These are phyloP conservation scores for Stylophora pistillata DNA, from an alignment of 64 coral and sea anemone species.

Conservation along the genomic window DNA sequence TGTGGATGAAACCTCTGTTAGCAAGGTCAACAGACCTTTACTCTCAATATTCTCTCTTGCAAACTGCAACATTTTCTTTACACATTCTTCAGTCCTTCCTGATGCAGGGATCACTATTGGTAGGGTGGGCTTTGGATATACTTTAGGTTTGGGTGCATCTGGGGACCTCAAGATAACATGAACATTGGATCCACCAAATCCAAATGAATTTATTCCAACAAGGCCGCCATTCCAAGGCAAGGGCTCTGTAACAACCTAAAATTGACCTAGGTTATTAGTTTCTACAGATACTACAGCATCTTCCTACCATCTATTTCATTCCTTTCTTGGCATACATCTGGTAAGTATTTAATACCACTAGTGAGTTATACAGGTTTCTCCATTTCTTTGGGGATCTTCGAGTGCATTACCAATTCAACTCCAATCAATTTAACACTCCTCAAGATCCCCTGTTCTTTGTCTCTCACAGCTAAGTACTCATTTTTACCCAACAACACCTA, in stretches of 20 bases:
- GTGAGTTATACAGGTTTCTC: too few relatives aligned
- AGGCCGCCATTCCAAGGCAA: constrained; percentile 77
- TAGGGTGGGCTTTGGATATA: neutral
- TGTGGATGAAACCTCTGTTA: constrained; percentile 63
- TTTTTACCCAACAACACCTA: too few relatives aligned
- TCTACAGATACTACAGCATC: too few relatives aligned
- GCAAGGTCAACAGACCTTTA: constrained; percentile 52
- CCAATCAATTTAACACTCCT: too few relatives aligned
- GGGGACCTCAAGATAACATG: constrained; percentile 84
- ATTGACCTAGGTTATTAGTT: neutral
- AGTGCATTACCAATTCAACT: too few relatives aligned
- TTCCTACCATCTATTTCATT: too few relatives aligned
- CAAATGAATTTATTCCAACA: constrained; percentile 85
- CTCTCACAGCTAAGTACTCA: too few relatives aligned
- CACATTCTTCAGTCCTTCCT: constrained; percentile 78
- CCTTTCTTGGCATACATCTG: too few relatives aligned
- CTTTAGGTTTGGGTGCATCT: neutral
- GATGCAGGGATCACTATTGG: constrained; percentile 71
- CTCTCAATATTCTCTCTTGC: constrained; percentile 44
- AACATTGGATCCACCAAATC: constrained; percentile 90
- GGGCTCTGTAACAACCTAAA: constrained; percentile 69
- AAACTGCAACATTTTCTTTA: constrained; percentile 59
- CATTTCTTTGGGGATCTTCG: too few relatives aligned
- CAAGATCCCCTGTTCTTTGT: too few relatives aligned
- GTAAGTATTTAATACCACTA: too few relatives aligned